These are phyloP conservation scores for Hucho hucho DNA, from an alignment of 2,113 vertebrate species.

Conservation along the genomic window DNA sequence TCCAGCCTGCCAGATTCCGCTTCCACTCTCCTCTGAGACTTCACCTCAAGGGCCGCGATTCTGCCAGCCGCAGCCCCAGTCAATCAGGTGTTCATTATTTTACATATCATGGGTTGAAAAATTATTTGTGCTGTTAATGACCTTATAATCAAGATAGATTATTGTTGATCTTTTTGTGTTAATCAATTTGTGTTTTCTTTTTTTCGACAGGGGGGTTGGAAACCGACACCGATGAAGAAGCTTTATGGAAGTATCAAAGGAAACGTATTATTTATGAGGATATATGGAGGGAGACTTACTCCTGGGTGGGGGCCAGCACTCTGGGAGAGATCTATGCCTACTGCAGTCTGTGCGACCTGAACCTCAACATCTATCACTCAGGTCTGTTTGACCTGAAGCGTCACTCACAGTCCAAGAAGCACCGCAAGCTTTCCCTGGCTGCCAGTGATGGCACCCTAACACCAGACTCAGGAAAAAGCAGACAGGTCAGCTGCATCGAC, in stretches of 20 bases:
- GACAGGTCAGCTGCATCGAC: not conserved
- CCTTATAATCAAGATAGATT: no score
- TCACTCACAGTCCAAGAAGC: constrained; percentile 56
- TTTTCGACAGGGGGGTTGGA: constrained; percentile 37
- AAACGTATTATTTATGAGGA: constrained; percentile 32
- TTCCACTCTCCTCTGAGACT: not conserved
- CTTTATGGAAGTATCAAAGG: not conserved
- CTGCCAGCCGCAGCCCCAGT: not conserved
- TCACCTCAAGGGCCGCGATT: no score
- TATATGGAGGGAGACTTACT: constrained; percentile 58
- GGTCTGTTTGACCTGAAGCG: constrained; percentile 54
- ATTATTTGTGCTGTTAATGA: no score
- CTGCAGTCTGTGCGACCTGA: constrained; percentile 59
- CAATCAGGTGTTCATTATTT: not conserved
- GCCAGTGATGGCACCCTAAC: not conserved
- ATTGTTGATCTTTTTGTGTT: not conserved
- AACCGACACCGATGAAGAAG: constrained; percentile 28
- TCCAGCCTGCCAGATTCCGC: constrained; percentile 21
- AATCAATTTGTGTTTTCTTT: constrained; percentile 19
- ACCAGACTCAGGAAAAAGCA: not conserved
- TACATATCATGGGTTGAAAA: no score
- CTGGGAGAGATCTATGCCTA: constrained; percentile 57
- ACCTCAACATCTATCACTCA: constrained; percentile 41
- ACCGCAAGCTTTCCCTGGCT: constrained; percentile 25
- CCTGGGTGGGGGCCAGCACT: constrained; percentile 61